Percentiles rank a stretch among this genome's conserved stretches.
Evolutionary conservation across 37 sponge, comb jelly and placozoan genomes (phyloP).

Genomic region (Axinella damicornis): DNA sequence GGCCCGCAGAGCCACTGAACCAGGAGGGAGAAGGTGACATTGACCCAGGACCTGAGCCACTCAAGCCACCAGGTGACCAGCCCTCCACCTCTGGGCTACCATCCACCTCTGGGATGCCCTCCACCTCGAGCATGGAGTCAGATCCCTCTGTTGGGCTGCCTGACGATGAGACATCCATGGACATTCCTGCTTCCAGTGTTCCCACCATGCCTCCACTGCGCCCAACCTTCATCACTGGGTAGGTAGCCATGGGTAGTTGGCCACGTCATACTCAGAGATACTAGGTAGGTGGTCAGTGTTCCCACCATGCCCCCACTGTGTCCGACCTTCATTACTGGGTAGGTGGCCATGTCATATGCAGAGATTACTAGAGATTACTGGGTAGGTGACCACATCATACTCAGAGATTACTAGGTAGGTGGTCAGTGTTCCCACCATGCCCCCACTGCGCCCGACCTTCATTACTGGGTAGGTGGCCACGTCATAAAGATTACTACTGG

Average conservation of each 20-base stretch:
- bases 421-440: no score
- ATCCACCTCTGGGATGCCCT: neutral
- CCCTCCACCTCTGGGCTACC: neutral
- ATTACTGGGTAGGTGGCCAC: conserved; percentile 2
- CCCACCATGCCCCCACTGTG: neutral
- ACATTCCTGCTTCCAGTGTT: conserved; percentile 2
- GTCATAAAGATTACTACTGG: no score
- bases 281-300: no score
- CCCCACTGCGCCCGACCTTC: conserved; percentile 17
- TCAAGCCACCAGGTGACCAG: neutral
- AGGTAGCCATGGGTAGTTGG: no score
- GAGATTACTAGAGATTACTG: no score
- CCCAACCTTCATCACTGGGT: conserved; percentile 4
- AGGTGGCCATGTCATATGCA: no score
- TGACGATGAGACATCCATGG: conserved; percentile 51
- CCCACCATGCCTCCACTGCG: neutral
- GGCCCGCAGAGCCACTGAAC: neutral
- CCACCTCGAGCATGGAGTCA: conserved; percentile 4
- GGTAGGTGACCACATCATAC: no score
- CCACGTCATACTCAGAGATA: no score
- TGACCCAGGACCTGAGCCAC: no score
- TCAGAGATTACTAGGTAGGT: no score
- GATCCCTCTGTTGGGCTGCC: conserved; percentile 37
- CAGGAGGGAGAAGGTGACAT: conserved; percentile 3
- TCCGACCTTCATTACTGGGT: no score